These are phyloP conservation scores for Leptopilina syphax DNA, from an alignment of 2,888 invertebrate genomes.

Conservation along the genomic window DNA sequence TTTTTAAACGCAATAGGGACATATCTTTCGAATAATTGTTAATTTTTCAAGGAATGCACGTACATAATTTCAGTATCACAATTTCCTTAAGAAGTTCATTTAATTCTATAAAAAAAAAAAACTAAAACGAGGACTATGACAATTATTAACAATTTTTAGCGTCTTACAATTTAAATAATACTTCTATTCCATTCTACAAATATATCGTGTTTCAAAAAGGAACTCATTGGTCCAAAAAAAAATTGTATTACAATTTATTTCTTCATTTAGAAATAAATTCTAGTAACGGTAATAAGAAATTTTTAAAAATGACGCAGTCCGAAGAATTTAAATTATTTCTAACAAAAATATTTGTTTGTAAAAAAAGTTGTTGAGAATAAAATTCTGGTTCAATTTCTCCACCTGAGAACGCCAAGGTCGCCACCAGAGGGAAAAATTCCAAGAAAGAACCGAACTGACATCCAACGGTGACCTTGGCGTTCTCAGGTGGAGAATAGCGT, in stretches of 20 bases:
- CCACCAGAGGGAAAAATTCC: too few species aligned
- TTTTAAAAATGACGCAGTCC: too few species aligned
- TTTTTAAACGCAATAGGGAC: neutral
- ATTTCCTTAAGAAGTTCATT: conserved; percentile 24
- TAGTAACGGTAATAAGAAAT: too few species aligned
- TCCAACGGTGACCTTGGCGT: too few species aligned
- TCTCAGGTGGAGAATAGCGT: too few species aligned
- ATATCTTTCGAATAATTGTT: conserved; percentile 26
- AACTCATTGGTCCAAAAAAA: conserved; percentile 8
- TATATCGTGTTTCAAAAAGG: conserved; percentile 21
- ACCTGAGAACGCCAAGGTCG: too few species aligned
- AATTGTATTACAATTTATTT: neutral
- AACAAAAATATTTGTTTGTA: too few species aligned
- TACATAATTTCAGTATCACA: conserved; percentile 41
- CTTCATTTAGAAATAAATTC: neutral
- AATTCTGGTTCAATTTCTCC: too few species aligned
- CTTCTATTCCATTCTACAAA: conserved; percentile 4
- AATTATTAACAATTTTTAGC: conserved; percentile 40
- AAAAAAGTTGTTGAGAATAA: too few species aligned
- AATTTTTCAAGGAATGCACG: conserved; percentile 26
- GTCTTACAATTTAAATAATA: conserved; percentile 42
- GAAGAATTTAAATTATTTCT: too few species aligned
- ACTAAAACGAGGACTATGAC: neutral
- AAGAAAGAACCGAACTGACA: too few species aligned
- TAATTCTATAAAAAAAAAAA: neutral